Percentiles rank a stretch among this genome's conserved stretches.
These are phyloP conservation scores for Miniopterus natalensis DNA, from an alignment of 2,113 vertebrate species.

Conservation along the genomic window DNA sequence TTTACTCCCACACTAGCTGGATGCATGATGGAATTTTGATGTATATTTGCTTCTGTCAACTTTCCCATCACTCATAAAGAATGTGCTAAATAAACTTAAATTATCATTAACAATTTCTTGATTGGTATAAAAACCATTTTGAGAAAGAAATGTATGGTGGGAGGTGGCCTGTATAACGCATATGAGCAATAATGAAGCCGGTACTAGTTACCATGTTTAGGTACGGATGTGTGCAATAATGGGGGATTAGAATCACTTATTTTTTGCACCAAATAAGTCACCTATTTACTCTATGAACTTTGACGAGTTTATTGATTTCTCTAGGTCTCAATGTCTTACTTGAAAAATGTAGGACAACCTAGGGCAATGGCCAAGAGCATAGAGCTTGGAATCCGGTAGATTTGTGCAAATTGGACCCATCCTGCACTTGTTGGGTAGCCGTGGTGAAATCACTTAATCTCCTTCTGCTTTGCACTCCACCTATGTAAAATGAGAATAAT, in stretches of 20 bases:
- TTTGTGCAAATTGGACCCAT: not conserved
- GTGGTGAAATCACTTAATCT: not conserved
- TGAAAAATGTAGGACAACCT: not conserved
- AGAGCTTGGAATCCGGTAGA: not conserved
- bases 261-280: not conserved
- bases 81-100: not conserved
- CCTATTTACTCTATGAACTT: not conserved
- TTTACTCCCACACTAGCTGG: not conserved
- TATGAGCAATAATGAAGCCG: not conserved
- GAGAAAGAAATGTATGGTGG: not conserved
- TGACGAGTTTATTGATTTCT: not conserved
- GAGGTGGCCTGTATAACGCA: not conserved
- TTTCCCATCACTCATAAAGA: not conserved
- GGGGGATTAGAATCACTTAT: not conserved
- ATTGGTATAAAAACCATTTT: not conserved
- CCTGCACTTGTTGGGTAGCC: not conserved
- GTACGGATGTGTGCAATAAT: not conserved
- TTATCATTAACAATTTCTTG: not conserved
- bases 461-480: not conserved
- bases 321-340: not conserved
- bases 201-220: not conserved
- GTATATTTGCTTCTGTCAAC: not conserved
- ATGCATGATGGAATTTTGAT: not conserved
- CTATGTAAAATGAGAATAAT: not conserved
- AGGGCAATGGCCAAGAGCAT: not conserved